These are phyloP conservation scores for Xiphophorus birchmanni DNA, from an alignment of 2,797 vertebrate genomes.

Conservation along the genomic window DNA sequence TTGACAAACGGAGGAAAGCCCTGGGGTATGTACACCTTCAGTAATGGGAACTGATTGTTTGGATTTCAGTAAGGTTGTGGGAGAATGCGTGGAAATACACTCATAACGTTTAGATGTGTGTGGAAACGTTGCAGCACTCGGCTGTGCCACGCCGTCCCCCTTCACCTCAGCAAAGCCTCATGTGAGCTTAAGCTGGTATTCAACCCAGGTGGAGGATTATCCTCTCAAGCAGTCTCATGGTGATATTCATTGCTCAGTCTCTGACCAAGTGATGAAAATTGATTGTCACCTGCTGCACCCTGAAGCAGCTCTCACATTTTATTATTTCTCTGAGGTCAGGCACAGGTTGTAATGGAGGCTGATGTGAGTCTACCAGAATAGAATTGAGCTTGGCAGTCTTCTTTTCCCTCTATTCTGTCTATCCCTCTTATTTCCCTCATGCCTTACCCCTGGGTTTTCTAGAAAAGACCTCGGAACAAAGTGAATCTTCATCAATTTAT, in stretches of 20 bases:
- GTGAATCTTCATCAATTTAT: not conserved
- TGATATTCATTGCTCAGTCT: not conserved
- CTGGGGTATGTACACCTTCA: not conserved
- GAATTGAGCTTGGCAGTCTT: not conserved
- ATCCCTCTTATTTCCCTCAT: not conserved
- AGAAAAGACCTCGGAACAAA: not conserved
- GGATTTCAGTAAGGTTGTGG: not conserved
- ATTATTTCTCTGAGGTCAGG: not conserved
- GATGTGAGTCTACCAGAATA: slow-evolving; percentile 1
- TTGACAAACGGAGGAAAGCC: no score
- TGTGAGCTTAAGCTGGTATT: not conserved
- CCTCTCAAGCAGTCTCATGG: slow-evolving; percentile 4
- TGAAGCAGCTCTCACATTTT: not conserved
- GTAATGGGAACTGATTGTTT: not conserved
- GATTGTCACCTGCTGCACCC: not conserved
- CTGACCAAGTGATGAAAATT: slow-evolving; percentile 8
- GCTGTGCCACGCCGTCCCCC: not conserved
- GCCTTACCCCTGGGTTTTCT: not conserved
- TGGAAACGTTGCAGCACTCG: not conserved
- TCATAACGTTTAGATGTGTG: not conserved
- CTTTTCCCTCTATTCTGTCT: not conserved
- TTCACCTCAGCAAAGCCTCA: not conserved
- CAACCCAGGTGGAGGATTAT: not conserved
- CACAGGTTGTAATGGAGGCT: not conserved
- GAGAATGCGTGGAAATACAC: not conserved